Conservation (phyloP, 1,140 invertebrate species). For the Mamestra configurata region DNA sequence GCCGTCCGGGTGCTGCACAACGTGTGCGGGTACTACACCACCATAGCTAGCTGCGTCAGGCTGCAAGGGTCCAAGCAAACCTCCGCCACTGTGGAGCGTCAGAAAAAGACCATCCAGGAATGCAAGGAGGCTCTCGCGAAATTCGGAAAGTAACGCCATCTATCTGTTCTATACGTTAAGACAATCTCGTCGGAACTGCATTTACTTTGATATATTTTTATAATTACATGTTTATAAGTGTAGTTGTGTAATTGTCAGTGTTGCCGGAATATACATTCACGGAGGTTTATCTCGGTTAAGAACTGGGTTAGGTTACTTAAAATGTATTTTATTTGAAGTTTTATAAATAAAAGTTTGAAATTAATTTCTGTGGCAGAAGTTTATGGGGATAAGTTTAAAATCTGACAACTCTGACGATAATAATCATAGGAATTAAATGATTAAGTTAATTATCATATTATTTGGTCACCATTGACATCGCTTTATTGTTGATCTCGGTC, state of each 20-base stretch:
- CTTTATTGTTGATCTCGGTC: slow-evolving; percentile 24
- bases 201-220: slow-evolving; percentile 58
- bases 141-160: slow-evolving; percentile 72
- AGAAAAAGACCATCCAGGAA: slow-evolving; percentile 91
- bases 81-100: slow-evolving; percentile 92
- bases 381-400: not conserved
- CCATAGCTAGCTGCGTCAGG: slow-evolving; percentile 90
- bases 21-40: slow-evolving; percentile 92
- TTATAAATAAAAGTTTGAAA: no score
- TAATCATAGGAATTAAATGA: slow-evolving; percentile 1
- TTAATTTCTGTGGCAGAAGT: not conserved
- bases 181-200: slow-evolving; percentile 59
- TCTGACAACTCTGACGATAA: slow-evolving; percentile 44
- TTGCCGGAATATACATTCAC: slow-evolving; percentile 5
- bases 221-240: slow-evolving; percentile 26
- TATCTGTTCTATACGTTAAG: slow-evolving; percentile 9
- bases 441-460: not conserved
- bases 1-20: slow-evolving; percentile 94
- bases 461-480: slow-evolving; percentile 7
- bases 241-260: slow-evolving; percentile 42
- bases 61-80: slow-evolving; percentile 90
- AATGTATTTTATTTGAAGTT: not conserved
- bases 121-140: slow-evolving; percentile 89
- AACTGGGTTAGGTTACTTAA: not conserved
- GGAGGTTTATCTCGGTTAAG: not conserved